Base-by-base conservation (phyloP, 2,888 invertebrate genomes). In the Conistra vaccinii region DNA sequence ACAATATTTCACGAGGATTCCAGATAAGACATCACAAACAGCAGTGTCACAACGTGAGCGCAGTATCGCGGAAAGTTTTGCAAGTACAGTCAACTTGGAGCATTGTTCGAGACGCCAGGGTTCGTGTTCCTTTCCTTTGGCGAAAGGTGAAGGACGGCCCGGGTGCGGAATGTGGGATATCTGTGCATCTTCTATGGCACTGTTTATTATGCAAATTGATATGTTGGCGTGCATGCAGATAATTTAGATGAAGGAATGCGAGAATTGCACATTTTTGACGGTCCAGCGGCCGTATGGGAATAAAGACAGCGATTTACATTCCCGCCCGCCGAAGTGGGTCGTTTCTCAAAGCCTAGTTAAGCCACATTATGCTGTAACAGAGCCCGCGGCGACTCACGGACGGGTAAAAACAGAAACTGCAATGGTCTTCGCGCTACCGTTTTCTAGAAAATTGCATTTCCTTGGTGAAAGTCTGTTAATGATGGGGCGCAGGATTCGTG, bases 371-470 rank as follows among this genome's bases (percentile, higher is more conserved):
- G 94, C 91, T 90, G 95, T 94, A 94, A 95, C 92, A 91, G 86
- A 88, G 92, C 94, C 92, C 69, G 82, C 80, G 94, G 95, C 94
- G 80, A 81, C 91, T 90, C 93, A 93, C 93, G 93, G 93, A 90
- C 92, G 92, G 93, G 93, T 94, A 94, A n/a, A n/a, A n/a, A 95
- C 94, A 95, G 95, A 95, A 93, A 94, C 92, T 90, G 84, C 90
- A 90, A 90, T 92, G 90, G 88, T 93, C 93, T 93, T 95, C 93
- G 89, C 91, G 95, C 95, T 95, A 96, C 95, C 93, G 95, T 96
- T 95, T 96, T 95, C 95, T 96, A 96, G 94, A 95, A 96, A 96
- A 96, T 96, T 95, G 92, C 95, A 91, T 95, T 96, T 96, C 96
- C 95, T 94, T 89, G 89, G 96, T 94, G 96, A 96, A 96, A 96